Conservation (phyloP, 2,113 vertebrate species). For the Equus przewalskii region DNA sequence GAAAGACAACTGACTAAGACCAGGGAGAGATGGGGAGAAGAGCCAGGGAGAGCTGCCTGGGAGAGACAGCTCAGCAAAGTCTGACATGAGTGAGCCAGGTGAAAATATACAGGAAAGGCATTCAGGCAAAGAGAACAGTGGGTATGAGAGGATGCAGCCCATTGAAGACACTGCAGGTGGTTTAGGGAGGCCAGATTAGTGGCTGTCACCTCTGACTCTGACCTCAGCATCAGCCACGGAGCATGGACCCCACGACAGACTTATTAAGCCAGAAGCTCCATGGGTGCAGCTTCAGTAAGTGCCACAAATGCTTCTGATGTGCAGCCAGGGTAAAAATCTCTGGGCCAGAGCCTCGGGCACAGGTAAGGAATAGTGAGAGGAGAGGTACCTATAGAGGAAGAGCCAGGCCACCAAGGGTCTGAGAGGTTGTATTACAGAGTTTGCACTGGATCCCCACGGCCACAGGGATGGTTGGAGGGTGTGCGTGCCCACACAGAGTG, state of each 20-base stretch:
- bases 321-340: background rate
- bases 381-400: background rate
- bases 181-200: background rate
- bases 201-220: background rate
- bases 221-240: background rate
- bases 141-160: background rate
- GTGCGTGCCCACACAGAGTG: background rate
- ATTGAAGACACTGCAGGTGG: background rate
- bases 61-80: background rate
- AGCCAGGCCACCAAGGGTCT: background rate
- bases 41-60: background rate
- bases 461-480: background rate
- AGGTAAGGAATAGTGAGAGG: background rate
- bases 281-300: background rate
- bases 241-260: background rate
- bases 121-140: background rate
- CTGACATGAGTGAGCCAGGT: background rate
- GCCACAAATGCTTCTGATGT: background rate
- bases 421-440: background rate
- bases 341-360: background rate
- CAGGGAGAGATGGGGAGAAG: background rate
- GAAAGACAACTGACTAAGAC: slow-evolving; percentile 5
- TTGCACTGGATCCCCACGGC: background rate
- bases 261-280: background rate
- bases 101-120: background rate